Evolutionary conservation across 2,888 invertebrate genomes (phyloP).

Genomic region (Lacanobia wlatinum): DNA sequence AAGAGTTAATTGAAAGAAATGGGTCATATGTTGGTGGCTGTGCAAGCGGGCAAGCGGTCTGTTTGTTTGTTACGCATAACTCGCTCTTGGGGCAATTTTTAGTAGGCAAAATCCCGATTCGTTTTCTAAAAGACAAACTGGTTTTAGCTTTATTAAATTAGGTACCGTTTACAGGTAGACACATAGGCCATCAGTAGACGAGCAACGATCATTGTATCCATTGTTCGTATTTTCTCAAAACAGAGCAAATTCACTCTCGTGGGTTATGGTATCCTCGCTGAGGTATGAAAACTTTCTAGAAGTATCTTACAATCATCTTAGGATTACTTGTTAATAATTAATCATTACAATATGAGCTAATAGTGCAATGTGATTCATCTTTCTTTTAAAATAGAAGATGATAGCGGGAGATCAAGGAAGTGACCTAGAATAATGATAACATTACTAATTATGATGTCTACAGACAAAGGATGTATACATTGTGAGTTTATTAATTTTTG

Average conservation of each 20-base stretch:
- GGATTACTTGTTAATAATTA: neutral
- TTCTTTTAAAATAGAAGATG: constrained; percentile 13
- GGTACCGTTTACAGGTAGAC: neutral
- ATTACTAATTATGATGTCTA: constrained; percentile 7
- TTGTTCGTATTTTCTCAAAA: constrained; percentile 21
- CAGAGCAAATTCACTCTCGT: neutral
- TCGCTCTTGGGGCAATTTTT: constrained; percentile 35
- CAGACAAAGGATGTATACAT: constrained; percentile 17
- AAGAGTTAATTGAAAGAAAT: constrained; percentile 67
- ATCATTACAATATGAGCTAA: constrained; percentile 22
- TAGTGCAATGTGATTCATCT: constrained; percentile 28
- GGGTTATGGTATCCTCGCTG: neutral
- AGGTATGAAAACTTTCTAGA: neutral
- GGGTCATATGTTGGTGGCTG: constrained; percentile 60
- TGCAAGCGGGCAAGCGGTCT: constrained; percentile 19
- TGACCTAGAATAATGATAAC: constrained; percentile 33
- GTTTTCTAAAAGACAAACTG: constrained; percentile 27
- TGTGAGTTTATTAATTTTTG: neutral
- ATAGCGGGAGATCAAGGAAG: constrained; percentile 41
- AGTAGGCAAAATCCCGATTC: constrained; percentile 11
- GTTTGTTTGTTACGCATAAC: constrained; percentile 57
- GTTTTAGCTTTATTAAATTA: constrained; percentile 32
- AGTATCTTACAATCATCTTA: neutral
- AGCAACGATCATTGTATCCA: neutral
- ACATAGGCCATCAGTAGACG: neutral